phyloP scores from a whole-genome alignment of 2,797 vertebrate species.

The Mionectes olivaceus region DNA sequence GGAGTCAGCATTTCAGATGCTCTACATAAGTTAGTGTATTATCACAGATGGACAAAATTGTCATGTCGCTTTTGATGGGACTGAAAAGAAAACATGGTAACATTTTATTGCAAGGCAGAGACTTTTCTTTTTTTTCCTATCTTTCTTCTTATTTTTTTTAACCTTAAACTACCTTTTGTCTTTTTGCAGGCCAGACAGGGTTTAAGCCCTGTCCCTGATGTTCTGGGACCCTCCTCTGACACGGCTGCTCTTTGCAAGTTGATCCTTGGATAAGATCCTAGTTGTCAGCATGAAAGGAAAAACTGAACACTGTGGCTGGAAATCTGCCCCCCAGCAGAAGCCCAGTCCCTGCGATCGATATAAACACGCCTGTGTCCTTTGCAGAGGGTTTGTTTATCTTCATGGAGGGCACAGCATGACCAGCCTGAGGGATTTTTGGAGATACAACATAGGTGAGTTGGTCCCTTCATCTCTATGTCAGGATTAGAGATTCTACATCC shows the following conservation, averaged over 20 bases:
- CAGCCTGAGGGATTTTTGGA: conserved; percentile 86
- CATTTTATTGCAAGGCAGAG: not conserved
- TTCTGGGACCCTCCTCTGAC: not conserved
- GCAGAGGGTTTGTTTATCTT: conserved; percentile 80
- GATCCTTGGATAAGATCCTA: not conserved
- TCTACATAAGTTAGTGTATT: not conserved
- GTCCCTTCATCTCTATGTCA: not conserved
- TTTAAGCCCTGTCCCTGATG: not conserved
- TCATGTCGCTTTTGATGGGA: not conserved
- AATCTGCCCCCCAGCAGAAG: conserved; percentile 23
- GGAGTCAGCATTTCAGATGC: not conserved
- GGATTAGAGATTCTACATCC: not conserved
- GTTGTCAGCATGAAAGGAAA: conserved; percentile 25
- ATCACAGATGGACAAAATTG: not conserved
- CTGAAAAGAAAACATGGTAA: not conserved
- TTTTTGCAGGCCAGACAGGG: not conserved
- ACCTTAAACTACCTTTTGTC: not conserved
- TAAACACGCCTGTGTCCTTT: conserved; percentile 84
- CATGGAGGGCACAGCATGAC: conserved; percentile 81
- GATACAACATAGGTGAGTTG: conserved; percentile 84
- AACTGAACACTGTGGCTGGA: not conserved
- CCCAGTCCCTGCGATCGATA: conserved; percentile 82
- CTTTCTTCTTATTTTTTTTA: not conserved
- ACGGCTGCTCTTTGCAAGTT: not conserved
- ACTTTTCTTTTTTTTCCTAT: not conserved